These are phyloP conservation scores for Acipenser ruthenus DNA, from an alignment of 2,797 vertebrate species.

Conservation along the genomic window DNA sequence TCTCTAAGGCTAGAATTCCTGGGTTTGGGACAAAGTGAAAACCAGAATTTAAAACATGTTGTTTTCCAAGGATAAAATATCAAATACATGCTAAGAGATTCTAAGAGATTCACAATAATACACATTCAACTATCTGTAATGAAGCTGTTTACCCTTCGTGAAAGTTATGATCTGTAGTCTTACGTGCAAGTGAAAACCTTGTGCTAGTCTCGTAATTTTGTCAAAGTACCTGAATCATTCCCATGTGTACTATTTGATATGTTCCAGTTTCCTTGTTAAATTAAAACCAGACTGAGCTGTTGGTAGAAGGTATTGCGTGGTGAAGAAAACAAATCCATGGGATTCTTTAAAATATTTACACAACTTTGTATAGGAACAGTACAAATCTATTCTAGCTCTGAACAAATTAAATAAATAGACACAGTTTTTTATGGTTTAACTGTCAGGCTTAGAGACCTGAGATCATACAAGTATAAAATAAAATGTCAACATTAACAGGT, in stretches of 20 bases:
- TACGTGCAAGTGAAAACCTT: slow-evolving; percentile 2
- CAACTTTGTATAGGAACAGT: not conserved
- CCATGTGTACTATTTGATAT: not conserved
- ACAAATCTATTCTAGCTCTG: not conserved
- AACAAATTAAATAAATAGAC: not conserved
- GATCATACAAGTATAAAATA: not conserved
- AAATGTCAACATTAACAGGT: not conserved
- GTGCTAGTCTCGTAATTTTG: not conserved
- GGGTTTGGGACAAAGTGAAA: too few relatives aligned
- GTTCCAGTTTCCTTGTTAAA: not conserved
- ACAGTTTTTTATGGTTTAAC: not conserved
- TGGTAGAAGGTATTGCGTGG: not conserved
- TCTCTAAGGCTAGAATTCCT: too few relatives aligned
- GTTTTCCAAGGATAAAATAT: too few relatives aligned
- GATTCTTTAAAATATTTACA: slow-evolving; percentile 4
- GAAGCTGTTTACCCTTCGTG: not conserved
- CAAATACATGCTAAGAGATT: too few relatives aligned
- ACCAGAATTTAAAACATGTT: too few relatives aligned
- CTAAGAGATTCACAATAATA: not conserved
- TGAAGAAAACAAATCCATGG: not conserved
- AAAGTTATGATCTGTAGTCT: not conserved
- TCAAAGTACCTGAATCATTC: slow-evolving; percentile 4
- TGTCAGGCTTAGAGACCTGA: not conserved
- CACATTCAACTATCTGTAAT: not conserved
- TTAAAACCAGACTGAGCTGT: slow-evolving; percentile 7